These are phyloP conservation scores for Caenorhabditis uteleia DNA, from an alignment of 2,888 invertebrate genomes.

Conservation along the genomic window DNA sequence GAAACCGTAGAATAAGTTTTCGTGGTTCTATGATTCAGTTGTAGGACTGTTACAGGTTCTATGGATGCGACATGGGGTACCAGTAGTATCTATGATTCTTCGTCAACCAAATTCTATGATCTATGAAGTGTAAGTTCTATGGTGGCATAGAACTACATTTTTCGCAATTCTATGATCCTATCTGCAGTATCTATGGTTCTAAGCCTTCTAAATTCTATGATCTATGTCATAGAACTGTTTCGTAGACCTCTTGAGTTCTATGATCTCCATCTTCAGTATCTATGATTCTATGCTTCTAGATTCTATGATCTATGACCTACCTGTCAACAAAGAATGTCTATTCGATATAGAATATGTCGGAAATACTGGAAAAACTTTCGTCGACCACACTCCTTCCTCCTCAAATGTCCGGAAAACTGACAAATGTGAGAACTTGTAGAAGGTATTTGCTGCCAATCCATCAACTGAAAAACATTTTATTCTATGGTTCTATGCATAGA, in stretches of 20 bases:
- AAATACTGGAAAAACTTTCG: slow-evolving; percentile 49
- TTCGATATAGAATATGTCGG: slow-evolving; percentile 52
- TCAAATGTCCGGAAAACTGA: slow-evolving; percentile 49
- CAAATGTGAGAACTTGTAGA: slow-evolving; percentile 46
- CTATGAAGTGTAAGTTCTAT: too few species aligned
- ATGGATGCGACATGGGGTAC: too few species aligned
- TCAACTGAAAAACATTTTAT: slow-evolving; percentile 33
- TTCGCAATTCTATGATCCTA: too few species aligned
- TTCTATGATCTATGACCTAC: slow-evolving; percentile 13
- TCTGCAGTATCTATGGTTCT: too few species aligned
- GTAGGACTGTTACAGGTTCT: too few species aligned
- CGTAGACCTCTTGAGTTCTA: not conserved
- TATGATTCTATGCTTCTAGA: not conserved
- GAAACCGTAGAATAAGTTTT: too few species aligned
- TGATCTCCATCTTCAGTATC: too few species aligned
- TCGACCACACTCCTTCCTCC: slow-evolving; percentile 51
- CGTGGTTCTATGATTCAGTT: too few species aligned
- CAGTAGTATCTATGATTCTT: too few species aligned
- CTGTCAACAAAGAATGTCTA: slow-evolving; percentile 50
- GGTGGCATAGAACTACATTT: too few species aligned
- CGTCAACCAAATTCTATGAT: too few species aligned
- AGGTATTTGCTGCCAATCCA: slow-evolving; percentile 47
- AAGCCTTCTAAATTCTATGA: slow-evolving; percentile 10
- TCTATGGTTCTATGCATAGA: not conserved
- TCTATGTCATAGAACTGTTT: not conserved